A percentile compares a stretch with the other conserved stretches of the same genome.
These are phyloP conservation scores for Chloroceryle inda DNA, from an alignment of 2,797 vertebrate genomes.

Conservation along the genomic window DNA sequence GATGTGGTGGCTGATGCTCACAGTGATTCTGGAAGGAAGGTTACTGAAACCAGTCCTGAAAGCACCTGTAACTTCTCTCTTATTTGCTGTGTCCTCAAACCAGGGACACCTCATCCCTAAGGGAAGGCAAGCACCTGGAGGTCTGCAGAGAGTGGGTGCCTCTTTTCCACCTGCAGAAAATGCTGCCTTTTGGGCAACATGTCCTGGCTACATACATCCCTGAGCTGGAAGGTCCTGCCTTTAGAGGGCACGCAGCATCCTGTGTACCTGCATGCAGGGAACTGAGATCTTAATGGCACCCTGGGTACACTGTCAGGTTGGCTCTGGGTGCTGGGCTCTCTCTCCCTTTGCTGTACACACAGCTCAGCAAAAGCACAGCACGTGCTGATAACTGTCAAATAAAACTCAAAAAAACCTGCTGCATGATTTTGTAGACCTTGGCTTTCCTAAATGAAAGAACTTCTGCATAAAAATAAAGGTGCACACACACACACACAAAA, in stretches of 20 bases:
- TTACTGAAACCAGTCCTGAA: rapidly evolving
- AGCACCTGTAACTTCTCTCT: background rate
- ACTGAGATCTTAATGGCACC: rapidly evolving
- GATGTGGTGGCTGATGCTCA: rapidly evolving
- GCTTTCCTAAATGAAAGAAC: conserved; percentile 1
- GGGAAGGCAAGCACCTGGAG: background rate
- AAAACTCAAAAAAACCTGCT: background rate
- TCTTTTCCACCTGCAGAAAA: background rate
- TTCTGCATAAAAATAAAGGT: conserved; percentile 33
- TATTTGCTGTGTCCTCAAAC: background rate
- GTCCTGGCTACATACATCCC: background rate
- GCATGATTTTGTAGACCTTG: background rate
- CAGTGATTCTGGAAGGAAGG: rapidly evolving
- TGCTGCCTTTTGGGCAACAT: background rate
- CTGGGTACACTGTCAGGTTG: background rate
- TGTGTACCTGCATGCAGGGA: rapidly evolving
- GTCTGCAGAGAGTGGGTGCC: background rate
- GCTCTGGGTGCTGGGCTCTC: background rate
- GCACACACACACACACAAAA: background rate
- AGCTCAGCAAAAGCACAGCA: background rate
- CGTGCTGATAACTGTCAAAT: background rate
- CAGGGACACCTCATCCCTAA: background rate
- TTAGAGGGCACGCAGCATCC: background rate
- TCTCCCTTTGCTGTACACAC: background rate
- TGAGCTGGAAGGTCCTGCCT: background rate